phyloP scores from a whole-genome alignment of 2,113 vertebrate species.

The Rhinoderma darwinii region DNA sequence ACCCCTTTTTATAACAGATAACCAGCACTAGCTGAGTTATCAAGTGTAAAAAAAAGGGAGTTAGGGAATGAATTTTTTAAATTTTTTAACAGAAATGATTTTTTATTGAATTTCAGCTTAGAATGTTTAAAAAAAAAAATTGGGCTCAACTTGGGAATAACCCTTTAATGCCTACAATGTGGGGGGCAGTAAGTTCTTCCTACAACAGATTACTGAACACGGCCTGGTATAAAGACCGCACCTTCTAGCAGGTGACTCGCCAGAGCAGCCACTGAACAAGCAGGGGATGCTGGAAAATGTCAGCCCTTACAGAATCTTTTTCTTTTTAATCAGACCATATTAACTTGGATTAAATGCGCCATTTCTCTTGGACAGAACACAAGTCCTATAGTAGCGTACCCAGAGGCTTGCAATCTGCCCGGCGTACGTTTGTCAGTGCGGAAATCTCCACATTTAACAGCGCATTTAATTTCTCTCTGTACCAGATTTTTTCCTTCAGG shows the following conservation, averaged over 20 bases:
- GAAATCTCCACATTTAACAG: neutral
- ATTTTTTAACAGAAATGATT: no score
- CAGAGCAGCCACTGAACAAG: neutral
- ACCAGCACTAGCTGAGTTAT: no score
- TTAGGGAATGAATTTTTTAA: no score
- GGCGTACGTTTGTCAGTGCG: neutral
- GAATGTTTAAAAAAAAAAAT: no score
- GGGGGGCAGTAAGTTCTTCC: no score
- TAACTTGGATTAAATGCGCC: neutral
- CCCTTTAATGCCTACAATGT: no score
- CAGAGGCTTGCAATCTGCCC: neutral
- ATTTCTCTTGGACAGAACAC: neutral
- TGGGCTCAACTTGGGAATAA: no score
- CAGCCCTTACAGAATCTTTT: neutral
- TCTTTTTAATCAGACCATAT: neutral
- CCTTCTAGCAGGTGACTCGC: neutral
- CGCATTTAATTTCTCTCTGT: neutral
- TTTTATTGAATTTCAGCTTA: no score
- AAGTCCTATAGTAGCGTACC: neutral
- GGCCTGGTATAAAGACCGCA: no score
- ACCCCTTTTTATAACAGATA: no score
- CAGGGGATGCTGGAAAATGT: neutral
- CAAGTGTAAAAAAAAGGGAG: no score
- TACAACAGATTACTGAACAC: no score
- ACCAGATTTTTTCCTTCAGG: slow-evolving; percentile 1